Conservation (phyloP, 2,888 invertebrate genomes). For the Chloromyia formosa region DNA sequence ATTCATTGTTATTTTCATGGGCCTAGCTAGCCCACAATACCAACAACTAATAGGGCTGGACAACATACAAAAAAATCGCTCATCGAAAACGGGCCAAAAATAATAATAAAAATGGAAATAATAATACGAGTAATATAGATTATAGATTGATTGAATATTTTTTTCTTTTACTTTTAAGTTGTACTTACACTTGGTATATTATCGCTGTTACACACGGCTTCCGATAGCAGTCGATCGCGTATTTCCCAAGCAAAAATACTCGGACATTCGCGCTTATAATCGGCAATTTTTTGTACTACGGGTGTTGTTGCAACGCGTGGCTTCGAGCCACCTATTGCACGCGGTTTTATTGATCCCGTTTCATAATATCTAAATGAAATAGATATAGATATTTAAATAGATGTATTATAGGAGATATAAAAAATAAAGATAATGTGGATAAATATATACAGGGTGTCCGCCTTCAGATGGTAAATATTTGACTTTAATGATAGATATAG, state of each 20-base stretch:
- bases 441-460: background rate
- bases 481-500: background rate
- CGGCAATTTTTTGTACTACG: constrained; percentile 94
- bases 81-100: too few relatives aligned
- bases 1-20: too few relatives aligned
- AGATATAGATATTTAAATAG: background rate
- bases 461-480: background rate
- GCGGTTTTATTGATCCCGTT: constrained; percentile 95
- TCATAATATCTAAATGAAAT: constrained; percentile 85
- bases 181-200: constrained; percentile 97
- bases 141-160: too few relatives aligned
- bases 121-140: too few relatives aligned
- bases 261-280: constrained; percentile 96
- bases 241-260: constrained; percentile 99
- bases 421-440: background rate
- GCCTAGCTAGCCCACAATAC: too few relatives aligned
- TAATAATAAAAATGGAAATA: too few relatives aligned
- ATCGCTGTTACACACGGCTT: constrained; percentile 96
- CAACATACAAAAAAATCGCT: too few relatives aligned
- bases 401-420: background rate
- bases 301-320: constrained; percentile 93
- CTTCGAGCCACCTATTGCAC: constrained; percentile 97
- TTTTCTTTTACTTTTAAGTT: too few relatives aligned
- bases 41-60: too few relatives aligned
- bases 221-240: constrained; percentile 89